A percentile compares a stretch with the other conserved stretches of the same genome.
These are phyloP conservation scores for Drosophila prosaltans DNA, from an alignment of 1,140 invertebrate genomes.

Conservation along the genomic window DNA sequence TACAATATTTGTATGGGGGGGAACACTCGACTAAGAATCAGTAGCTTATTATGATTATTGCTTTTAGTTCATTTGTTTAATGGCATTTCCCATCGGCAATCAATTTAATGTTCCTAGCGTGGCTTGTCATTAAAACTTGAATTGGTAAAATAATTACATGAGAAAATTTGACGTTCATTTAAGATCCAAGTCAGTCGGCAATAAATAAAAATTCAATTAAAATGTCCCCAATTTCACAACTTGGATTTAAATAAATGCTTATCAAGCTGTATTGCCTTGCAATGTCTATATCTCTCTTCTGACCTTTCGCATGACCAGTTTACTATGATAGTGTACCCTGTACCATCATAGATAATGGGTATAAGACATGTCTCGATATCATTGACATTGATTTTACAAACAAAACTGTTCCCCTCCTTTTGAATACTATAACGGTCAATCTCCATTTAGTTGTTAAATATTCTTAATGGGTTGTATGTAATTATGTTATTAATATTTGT, in stretches of 20 bases:
- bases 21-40: constrained; percentile 12
- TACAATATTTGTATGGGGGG: constrained; percentile 30
- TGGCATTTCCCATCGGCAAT: constrained; percentile 50
- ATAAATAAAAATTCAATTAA: neutral
- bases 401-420: too few relatives aligned
- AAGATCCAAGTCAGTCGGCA: neutral
- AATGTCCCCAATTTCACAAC: neutral
- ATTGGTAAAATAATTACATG: neutral
- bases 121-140: constrained; percentile 27
- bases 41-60: constrained; percentile 70
- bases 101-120: constrained; percentile 51
- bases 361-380: too few relatives aligned
- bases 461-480: neutral
- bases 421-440: too few relatives aligned
- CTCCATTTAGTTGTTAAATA: neutral
- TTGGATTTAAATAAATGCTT: too few relatives aligned
- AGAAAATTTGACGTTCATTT: too few relatives aligned
- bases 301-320: too few relatives aligned
- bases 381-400: too few relatives aligned
- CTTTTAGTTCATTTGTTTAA: constrained; percentile 75
- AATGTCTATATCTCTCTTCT: too few relatives aligned
- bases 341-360: too few relatives aligned
- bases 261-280: too few relatives aligned
- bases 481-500: constrained; percentile 16
- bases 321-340: too few relatives aligned